Percentiles rank a stretch among this genome's conserved stretches.
Evolutionary conservation across 2,797 vertebrate genomes (phyloP).

Genomic region (Channallabes apus): DNA sequence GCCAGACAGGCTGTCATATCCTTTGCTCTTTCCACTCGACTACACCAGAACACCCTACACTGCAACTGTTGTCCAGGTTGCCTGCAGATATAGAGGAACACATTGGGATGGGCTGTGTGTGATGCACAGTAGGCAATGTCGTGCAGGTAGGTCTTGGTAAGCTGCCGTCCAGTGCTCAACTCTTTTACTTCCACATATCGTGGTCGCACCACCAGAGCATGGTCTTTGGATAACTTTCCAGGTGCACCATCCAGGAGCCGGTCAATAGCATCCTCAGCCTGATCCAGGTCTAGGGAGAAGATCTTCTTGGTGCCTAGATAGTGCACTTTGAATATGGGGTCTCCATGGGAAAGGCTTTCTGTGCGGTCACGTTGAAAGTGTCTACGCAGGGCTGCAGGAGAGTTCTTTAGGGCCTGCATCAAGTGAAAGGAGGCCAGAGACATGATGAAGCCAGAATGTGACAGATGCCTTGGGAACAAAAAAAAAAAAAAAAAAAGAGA

Average conservation of each 20-base stretch:
- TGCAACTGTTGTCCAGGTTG: slow-evolving; percentile 80
- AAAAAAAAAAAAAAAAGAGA: slow-evolving; percentile 24
- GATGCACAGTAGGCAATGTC: slow-evolving; percentile 82
- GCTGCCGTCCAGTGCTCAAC: slow-evolving; percentile 79
- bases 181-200: slow-evolving; percentile 83
- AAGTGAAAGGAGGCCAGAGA: slow-evolving; percentile 75
- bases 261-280: slow-evolving; percentile 75
- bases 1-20: slow-evolving; percentile 80
- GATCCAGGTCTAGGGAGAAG: slow-evolving; percentile 78
- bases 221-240: slow-evolving; percentile 73
- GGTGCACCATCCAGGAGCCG: slow-evolving; percentile 67
- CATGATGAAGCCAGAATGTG: slow-evolving; percentile 58
- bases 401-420: slow-evolving; percentile 81
- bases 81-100: slow-evolving; percentile 83
- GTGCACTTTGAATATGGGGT: slow-evolving; percentile 82
- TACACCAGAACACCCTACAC: slow-evolving; percentile 83
- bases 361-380: slow-evolving; percentile 77
- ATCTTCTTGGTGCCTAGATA: slow-evolving; percentile 81
- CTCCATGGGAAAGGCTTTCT: slow-evolving; percentile 77
- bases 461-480: slow-evolving; percentile 11
- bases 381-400: slow-evolving; percentile 74
- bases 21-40: slow-evolving; percentile 73
- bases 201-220: slow-evolving; percentile 78
- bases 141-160: slow-evolving; percentile 82
- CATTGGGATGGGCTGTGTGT: slow-evolving; percentile 70